phyloP scores from a whole-genome alignment of 1,140 invertebrate species.

The Ceratoteleas bidentatus region DNA sequence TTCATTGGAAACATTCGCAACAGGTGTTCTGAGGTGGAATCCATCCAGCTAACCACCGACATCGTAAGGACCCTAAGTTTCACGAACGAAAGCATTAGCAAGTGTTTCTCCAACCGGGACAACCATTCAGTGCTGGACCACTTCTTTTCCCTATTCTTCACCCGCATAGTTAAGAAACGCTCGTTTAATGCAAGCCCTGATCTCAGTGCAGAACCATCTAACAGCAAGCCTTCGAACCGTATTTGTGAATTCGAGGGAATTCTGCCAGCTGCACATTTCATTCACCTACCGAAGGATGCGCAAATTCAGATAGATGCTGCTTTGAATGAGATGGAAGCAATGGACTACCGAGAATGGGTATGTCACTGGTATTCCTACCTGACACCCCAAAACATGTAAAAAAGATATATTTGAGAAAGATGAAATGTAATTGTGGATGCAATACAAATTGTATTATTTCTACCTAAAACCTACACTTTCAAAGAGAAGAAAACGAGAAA shows the following conservation, averaged over 20 bases:
- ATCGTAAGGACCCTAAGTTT: constrained; percentile 81
- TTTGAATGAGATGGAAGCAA: constrained; percentile 89
- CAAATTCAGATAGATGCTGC: constrained; percentile 90
- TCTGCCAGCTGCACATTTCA: constrained; percentile 80
- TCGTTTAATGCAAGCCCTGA: constrained; percentile 39
- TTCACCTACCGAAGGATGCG: constrained; percentile 88
- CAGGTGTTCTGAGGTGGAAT: constrained; percentile 80
- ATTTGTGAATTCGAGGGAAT: constrained; percentile 74
- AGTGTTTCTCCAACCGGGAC: constrained; percentile 78
- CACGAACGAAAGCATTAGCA: constrained; percentile 80
- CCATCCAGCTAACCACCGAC: constrained; percentile 78
- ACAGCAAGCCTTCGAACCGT: constrained; percentile 17
- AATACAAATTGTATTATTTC: too few species aligned
- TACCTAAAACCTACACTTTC: too few species aligned
- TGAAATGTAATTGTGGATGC: neutral
- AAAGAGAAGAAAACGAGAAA: too few species aligned
- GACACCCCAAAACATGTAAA: neutral
- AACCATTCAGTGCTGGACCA: constrained; percentile 81
- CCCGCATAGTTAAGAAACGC: constrained; percentile 73
- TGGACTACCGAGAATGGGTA: constrained; percentile 91
- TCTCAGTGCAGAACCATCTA: constrained; percentile 19
- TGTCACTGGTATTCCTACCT: neutral
- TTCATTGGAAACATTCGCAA: neutral
- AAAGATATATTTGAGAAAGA: neutral
- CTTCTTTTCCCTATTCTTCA: constrained; percentile 82